Conservation (phyloP, 2,888 invertebrate species). For the Synergus japonicus region DNA sequence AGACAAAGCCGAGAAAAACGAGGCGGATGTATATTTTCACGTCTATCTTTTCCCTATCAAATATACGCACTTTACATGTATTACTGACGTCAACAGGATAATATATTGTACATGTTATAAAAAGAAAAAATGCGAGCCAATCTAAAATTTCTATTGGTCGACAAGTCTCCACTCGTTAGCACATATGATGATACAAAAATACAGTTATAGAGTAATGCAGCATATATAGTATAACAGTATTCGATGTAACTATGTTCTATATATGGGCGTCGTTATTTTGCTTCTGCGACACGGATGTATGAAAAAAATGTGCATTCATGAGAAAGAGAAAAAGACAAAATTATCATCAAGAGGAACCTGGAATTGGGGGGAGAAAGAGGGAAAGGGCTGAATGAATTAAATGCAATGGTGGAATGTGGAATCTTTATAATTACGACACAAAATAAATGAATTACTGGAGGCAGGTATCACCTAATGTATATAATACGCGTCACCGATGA, state of each 20-base stretch:
- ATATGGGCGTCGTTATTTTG: constrained; percentile 55
- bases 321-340: constrained; percentile 21
- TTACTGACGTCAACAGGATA: neutral
- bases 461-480: constrained; percentile 47
- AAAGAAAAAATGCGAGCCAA: constrained; percentile 54
- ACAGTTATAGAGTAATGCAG: constrained; percentile 12
- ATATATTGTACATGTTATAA: constrained; percentile 42
- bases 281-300: constrained; percentile 55
- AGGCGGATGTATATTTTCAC: constrained; percentile 23
- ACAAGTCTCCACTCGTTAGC: constrained; percentile 57
- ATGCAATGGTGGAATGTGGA: constrained; percentile 46
- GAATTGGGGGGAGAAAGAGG: constrained; percentile 5
- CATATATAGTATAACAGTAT: constrained; percentile 40
- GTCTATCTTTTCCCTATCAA: neutral
- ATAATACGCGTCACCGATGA: constrained; percentile 55
- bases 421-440: constrained; percentile 68
- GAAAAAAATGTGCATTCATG: constrained; percentile 50
- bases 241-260: constrained; percentile 48
- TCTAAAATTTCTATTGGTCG: constrained; percentile 59
- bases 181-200: constrained; percentile 46
- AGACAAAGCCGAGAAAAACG: constrained; percentile 16
- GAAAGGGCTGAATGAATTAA: constrained; percentile 12
- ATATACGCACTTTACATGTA: neutral
- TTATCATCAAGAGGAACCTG: constrained; percentile 11
- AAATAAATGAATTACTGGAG: constrained; percentile 66